Conservation (phyloP, 2,113 vertebrate species). For the Ochotona princeps region DNA sequence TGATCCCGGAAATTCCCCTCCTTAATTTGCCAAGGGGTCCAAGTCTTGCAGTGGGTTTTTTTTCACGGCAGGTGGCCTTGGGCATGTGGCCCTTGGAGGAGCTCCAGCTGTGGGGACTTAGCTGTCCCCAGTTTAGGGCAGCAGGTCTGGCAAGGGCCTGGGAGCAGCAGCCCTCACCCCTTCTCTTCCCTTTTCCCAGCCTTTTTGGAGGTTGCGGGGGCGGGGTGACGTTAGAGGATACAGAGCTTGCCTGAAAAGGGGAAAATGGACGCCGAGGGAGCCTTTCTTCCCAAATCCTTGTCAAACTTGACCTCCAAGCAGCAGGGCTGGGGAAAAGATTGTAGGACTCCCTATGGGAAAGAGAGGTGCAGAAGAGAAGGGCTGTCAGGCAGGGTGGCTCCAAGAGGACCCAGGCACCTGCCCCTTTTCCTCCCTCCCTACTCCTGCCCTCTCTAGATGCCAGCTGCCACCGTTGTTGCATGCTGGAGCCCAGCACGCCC, state of each 20-base stretch:
- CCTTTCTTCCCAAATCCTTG: not conserved
- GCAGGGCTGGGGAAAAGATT: not conserved
- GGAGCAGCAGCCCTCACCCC: not conserved
- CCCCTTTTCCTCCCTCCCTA: not conserved
- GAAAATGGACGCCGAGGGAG: not conserved
- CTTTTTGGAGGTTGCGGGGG: not conserved
- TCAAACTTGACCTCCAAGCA: not conserved
- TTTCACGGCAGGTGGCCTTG: not conserved
- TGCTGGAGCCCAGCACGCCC: not conserved
- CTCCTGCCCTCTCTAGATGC: not conserved
- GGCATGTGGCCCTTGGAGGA: not conserved
- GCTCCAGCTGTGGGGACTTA: not conserved
- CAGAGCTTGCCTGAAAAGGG: not conserved
- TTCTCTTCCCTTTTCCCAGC: not conserved
- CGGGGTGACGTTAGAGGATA: not conserved
- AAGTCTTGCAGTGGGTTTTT: not conserved
- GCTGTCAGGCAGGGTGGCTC: accelerated
- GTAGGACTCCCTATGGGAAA: not conserved
- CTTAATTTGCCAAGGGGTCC: not conserved
- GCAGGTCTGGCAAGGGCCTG: not conserved
- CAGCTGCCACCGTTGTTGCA: not conserved
- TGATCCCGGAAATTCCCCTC: not conserved
- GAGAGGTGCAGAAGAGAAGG: not conserved
- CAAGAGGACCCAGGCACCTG: accelerated
- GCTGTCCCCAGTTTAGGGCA: not conserved